These are phyloP conservation scores for Liparis tanakae DNA, from an alignment of 2,797 vertebrate species.

Conservation along the genomic window DNA sequence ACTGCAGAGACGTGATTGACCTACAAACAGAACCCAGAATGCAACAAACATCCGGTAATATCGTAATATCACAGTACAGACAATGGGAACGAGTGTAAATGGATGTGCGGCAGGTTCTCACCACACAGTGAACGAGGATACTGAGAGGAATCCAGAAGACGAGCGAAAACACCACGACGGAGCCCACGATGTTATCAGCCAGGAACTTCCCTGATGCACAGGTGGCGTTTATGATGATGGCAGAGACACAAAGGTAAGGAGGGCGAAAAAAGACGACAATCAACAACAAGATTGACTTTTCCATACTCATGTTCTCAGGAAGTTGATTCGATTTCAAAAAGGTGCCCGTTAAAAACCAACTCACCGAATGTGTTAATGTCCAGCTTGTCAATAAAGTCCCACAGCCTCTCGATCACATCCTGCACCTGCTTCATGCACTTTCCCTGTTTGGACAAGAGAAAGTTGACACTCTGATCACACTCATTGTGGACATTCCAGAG, in stretches of 20 bases:
- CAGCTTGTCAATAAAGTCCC: slow-evolving; percentile 98
- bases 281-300: background rate
- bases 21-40: background rate
- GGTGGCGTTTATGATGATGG: too few species aligned
- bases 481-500: background rate
- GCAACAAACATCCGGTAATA: background rate
- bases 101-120: slow-evolving; percentile 70
- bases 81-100: background rate
- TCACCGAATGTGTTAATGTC: slow-evolving; percentile 97
- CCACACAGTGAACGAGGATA: slow-evolving; percentile 98
- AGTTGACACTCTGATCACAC: background rate
- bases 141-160: slow-evolving; percentile 98
- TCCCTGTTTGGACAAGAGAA: slow-evolving; percentile 80
- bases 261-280: background rate
- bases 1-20: background rate
- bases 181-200: slow-evolving; percentile 99
- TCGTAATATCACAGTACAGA: background rate
- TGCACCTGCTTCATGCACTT: slow-evolving; percentile 99
- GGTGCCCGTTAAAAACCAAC: background rate
- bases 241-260: background rate
- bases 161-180: slow-evolving; percentile 96
- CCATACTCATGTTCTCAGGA: background rate
- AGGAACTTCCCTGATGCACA: slow-evolving; percentile 91
- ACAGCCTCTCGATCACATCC: slow-evolving; percentile 96
- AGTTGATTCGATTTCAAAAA: background rate